These are phyloP conservation scores for Tyrophagus putrescentiae DNA, from an alignment of 1,140 invertebrate species.

Conservation along the genomic window DNA sequence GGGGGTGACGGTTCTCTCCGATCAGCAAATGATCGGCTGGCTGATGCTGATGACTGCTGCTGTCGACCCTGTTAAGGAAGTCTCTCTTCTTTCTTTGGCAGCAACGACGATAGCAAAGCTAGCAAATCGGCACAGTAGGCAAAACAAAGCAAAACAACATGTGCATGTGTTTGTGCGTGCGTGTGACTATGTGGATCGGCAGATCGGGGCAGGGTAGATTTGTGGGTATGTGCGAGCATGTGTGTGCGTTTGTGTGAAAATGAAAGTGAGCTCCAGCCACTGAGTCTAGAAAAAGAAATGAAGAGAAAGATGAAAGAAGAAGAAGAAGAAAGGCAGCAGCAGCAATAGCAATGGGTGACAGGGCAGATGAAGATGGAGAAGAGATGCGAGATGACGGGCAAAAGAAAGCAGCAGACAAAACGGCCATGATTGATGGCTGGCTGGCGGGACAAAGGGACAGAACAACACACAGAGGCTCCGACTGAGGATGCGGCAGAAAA, in stretches of 20 bases:
- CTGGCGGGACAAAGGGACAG: not conserved
- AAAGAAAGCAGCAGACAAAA: not conserved
- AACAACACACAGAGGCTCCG: not conserved
- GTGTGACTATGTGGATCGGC: not conserved
- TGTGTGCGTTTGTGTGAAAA: constrained; percentile 1
- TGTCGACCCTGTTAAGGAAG: too few relatives aligned
- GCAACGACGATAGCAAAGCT: too few relatives aligned
- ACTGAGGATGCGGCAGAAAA: constrained; percentile 13
- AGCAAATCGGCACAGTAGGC: too few relatives aligned
- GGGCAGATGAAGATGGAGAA: constrained; percentile 11
- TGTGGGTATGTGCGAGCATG: not conserved
- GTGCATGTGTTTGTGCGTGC: constrained; percentile 3
- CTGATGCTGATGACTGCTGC: too few relatives aligned
- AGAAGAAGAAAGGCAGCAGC: too few relatives aligned
- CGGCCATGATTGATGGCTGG: constrained; percentile 9
- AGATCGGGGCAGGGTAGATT: too few relatives aligned
- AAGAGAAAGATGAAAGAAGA: too few relatives aligned
- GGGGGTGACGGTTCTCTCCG: too few relatives aligned
- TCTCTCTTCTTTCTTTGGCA: too few relatives aligned
- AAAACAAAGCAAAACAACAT: constrained; percentile 4
- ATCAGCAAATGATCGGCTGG: too few relatives aligned
- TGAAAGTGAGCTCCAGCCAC: constrained; percentile 10
- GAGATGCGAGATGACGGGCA: constrained; percentile 12
- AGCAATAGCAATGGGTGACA: too few relatives aligned
- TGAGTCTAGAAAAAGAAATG: constrained; percentile 1